Conservation (phyloP, 2,888 invertebrate species). For the Oscheius sp. region DNA sequence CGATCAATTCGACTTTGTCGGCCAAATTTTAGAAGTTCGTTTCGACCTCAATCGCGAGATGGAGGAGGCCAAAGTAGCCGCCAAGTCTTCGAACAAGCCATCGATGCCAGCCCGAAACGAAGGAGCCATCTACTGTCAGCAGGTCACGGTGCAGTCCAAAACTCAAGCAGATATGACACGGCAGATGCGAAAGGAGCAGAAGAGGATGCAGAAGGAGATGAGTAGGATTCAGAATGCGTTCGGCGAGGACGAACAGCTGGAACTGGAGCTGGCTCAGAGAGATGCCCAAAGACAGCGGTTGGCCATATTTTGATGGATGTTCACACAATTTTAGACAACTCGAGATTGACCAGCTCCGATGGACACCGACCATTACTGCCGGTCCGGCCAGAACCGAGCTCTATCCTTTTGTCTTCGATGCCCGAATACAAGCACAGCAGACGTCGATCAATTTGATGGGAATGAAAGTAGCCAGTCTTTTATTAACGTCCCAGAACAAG, state of each 20-base stretch:
- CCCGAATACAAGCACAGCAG: slow-evolving; percentile 81
- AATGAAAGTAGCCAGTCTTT: slow-evolving; percentile 77
- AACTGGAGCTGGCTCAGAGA: slow-evolving; percentile 58
- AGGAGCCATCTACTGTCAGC: slow-evolving; percentile 45
- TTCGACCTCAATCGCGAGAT: slow-evolving; percentile 22
- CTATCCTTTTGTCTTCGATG: slow-evolving; percentile 90
- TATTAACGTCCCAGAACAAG: background rate
- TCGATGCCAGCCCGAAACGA: slow-evolving; percentile 24
- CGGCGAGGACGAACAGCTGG: slow-evolving; percentile 61
- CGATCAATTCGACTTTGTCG: slow-evolving; percentile 84
- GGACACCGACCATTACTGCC: slow-evolving; percentile 65
- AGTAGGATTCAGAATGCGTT: slow-evolving; percentile 82
- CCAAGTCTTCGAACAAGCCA: slow-evolving; percentile 11
- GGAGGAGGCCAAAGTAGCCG: slow-evolving; percentile 16
- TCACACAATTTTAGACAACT: slow-evolving; percentile 73
- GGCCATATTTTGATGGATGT: background rate
- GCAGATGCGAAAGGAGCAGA: slow-evolving; percentile 61
- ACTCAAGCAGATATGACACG: slow-evolving; percentile 52
- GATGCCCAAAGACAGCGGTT: slow-evolving; percentile 57
- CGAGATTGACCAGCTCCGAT: slow-evolving; percentile 73
- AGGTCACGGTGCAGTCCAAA: slow-evolving; percentile 60
- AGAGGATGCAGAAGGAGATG: slow-evolving; percentile 51
- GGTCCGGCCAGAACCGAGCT: slow-evolving; percentile 73
- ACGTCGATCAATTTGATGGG: slow-evolving; percentile 84
- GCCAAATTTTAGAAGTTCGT: slow-evolving; percentile 80